phyloP scores from a whole-genome alignment of 1,140 invertebrate species.

The Calosoma granatense region DNA sequence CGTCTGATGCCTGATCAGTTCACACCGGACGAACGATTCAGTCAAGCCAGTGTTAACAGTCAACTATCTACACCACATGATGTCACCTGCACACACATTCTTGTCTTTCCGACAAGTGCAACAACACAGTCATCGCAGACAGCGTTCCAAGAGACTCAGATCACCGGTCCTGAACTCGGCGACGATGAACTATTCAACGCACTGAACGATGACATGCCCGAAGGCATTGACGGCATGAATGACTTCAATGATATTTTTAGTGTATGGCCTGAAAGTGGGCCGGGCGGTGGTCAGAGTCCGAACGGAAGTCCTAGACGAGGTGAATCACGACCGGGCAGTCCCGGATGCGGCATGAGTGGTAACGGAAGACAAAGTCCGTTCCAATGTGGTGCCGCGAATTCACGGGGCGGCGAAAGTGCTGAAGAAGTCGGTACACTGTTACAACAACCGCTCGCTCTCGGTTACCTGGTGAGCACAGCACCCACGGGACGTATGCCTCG shows the following conservation, averaged over 20 bases:
- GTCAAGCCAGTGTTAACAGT: slow-evolving; percentile 71
- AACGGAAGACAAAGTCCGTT: slow-evolving; percentile 48
- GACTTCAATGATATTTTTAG: slow-evolving; percentile 59
- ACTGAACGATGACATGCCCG: slow-evolving; percentile 59
- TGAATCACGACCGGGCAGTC: slow-evolving; percentile 46
- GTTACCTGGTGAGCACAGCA: slow-evolving; percentile 95
- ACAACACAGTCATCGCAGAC: slow-evolving; percentile 87
- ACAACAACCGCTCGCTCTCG: slow-evolving; percentile 95
- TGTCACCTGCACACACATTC: slow-evolving; percentile 93
- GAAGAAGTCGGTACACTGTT: slow-evolving; percentile 79
- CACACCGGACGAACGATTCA: slow-evolving; percentile 84
- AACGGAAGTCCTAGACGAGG: slow-evolving; percentile 47
- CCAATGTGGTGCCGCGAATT: slow-evolving; percentile 32
- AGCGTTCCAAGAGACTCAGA: slow-evolving; percentile 69
- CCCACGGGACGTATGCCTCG: slow-evolving; percentile 86
- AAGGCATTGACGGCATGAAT: slow-evolving; percentile 61
- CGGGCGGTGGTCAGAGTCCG: slow-evolving; percentile 49
- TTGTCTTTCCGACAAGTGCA: slow-evolving; percentile 97
- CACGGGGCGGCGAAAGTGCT: slow-evolving; percentile 23
- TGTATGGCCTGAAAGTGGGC: slow-evolving; percentile 53
- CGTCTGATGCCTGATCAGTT: slow-evolving; percentile 92
- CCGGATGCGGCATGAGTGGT: slow-evolving; percentile 43
- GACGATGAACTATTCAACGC: slow-evolving; percentile 65
- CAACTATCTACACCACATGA: slow-evolving; percentile 85
- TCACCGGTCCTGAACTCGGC: slow-evolving; percentile 60